A percentile compares a stretch with the other conserved stretches of the same genome.
Evolutionary conservation across 2,113 vertebrate species (phyloP).

Genomic region (Scartelaos histophorus): DNA sequence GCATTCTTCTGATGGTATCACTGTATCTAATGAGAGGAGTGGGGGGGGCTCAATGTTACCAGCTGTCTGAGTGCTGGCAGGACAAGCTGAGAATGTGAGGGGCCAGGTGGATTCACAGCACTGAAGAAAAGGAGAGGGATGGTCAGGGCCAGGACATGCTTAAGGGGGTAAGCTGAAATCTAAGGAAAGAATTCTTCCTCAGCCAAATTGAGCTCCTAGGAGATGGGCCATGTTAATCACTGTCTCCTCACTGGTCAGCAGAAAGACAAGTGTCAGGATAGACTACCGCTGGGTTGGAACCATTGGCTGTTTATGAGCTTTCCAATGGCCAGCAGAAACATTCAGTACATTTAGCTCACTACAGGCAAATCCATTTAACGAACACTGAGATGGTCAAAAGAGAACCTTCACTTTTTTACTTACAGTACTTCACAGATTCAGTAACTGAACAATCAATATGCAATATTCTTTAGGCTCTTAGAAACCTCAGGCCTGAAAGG

Average conservation of each 20-base stretch:
- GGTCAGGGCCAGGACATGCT: slow-evolving; percentile 36
- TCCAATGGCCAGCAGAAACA: slow-evolving; percentile 12
- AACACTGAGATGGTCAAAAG: slow-evolving; percentile 17
- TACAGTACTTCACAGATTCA: background rate
- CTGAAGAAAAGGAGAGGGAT: slow-evolving; percentile 17
- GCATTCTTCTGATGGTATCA: slow-evolving; percentile 45
- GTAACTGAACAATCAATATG: background rate
- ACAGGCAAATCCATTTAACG: slow-evolving; percentile 51
- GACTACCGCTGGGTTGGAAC: slow-evolving; percentile 34
- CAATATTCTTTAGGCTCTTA: background rate
- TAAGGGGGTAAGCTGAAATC: slow-evolving; percentile 38
- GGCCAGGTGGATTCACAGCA: slow-evolving; percentile 63
- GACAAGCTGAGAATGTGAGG: slow-evolving; percentile 59
- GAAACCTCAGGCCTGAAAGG: background rate
- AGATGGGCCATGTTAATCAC: slow-evolving; percentile 55
- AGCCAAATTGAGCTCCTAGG: slow-evolving; percentile 57
- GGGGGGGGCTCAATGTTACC: slow-evolving; percentile 36
- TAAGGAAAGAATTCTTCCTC: slow-evolving; percentile 52
- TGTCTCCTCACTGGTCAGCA: slow-evolving; percentile 52
- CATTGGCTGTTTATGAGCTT: slow-evolving; percentile 18
- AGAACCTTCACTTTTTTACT: slow-evolving; percentile 26
- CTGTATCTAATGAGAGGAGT: slow-evolving; percentile 24
- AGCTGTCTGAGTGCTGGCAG: slow-evolving; percentile 63
- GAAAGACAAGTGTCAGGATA: slow-evolving; percentile 33
- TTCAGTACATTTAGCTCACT: slow-evolving; percentile 65